Percentiles rank a stretch among this genome's conserved stretches.
phyloP scores from a whole-genome alignment of 2,113 vertebrate species.

The Alosa alosa region DNA sequence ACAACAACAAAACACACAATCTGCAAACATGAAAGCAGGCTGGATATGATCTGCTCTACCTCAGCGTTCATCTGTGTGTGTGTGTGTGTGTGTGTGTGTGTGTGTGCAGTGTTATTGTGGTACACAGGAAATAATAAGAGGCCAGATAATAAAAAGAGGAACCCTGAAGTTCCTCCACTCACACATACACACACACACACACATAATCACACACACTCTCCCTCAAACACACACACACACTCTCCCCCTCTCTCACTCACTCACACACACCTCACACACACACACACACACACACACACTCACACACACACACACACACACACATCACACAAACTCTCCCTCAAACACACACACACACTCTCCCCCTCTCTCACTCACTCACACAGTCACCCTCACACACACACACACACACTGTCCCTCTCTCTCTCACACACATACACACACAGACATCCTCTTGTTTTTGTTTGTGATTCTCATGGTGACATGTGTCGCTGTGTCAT shows the following conservation, averaged over 20 bases:
- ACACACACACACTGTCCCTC: not conserved
- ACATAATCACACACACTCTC: not conserved
- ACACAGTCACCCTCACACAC: not conserved
- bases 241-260: not conserved
- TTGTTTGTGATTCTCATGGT: too few relatives aligned
- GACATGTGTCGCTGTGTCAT: too few relatives aligned
- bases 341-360: not conserved
- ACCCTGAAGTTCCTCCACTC: not conserved
- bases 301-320: not conserved
- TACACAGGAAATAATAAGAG: too few relatives aligned
- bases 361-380: not conserved
- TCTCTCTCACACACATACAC: not conserved
- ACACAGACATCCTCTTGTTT: not conserved
- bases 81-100: not conserved
- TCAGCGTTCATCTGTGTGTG: too few relatives aligned
- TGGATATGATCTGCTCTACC: too few relatives aligned
- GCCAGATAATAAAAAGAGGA: not conserved
- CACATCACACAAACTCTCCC: not conserved
- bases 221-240: not conserved
- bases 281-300: slow-evolving; percentile 3
- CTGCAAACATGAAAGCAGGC: too few relatives aligned
- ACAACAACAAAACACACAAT: too few relatives aligned
- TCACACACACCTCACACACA: not conserved
- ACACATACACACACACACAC: slow-evolving; percentile 1
- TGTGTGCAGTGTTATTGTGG: not conserved